Base-by-base conservation (phyloP, 2,888 invertebrate species). In the Hypena proboscidalis region DNA sequence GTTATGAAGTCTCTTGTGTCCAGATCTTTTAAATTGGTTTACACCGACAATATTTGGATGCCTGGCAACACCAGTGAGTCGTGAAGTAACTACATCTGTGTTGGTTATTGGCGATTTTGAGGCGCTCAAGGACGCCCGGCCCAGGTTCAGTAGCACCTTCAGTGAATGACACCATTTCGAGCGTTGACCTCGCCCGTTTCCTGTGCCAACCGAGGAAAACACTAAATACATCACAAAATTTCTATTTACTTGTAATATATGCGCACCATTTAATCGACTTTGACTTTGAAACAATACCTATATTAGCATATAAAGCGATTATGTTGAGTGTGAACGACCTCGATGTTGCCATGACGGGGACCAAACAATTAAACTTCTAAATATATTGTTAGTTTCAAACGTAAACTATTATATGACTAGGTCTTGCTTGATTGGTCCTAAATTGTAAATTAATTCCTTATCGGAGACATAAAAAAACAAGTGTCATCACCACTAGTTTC, bases 151-250 rank as follows among this genome's bases (percentile, higher is more conserved):
- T 85, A 83, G 82, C 86, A 84, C 83, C 81, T 83, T 78, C 77
- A 72, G 86, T 83, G 84, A 89, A 88, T 72, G 87, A 87, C 90
- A 89, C 81, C 81, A 87, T 81, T 85, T 75, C 75, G 90, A 77
- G 68, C 90, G 71, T 89, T 89, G 89, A 90, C 85, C 89, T 76
- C 71, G 60, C 57, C 67, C 70, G 75, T 78, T 89, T 88, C 88
- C 88, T 90, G 85, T 76, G 81, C 76, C 70, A 74, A 70, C 77
- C 67, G 67, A 83, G 76, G 74, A 75, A 74, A 75, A 81, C 69
- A 74, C 62, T 67, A 70, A 70, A 74, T 74, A 74, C 68, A 74
- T 76, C 66, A 73, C 59, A 48, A 74, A 73, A 74, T 72, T 75
- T 67, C 64, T 70, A 75, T 77, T 79, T 71, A 74, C 73, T 70